phyloP scores from a whole-genome alignment of 2,113 vertebrate species.

The Lasiurus cinereus region DNA sequence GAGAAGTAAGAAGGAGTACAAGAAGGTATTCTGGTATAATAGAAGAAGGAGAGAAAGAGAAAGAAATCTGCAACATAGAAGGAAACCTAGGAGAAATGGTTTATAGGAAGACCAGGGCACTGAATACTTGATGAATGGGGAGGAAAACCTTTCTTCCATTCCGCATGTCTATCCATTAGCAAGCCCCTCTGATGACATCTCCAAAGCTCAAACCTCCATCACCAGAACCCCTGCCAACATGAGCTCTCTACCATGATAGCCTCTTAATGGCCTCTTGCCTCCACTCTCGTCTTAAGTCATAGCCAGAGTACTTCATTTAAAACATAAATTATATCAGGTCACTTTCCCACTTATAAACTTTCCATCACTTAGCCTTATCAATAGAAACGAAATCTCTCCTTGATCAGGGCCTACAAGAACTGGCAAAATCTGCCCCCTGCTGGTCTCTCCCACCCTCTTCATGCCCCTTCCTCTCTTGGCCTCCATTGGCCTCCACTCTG shows the following conservation, averaged over 20 bases:
- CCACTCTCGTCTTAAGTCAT: not conserved
- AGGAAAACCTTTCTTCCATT: not conserved
- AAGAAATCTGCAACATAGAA: not conserved
- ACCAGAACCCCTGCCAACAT: not conserved
- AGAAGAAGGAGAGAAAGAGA: not conserved
- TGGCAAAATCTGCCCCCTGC: not conserved
- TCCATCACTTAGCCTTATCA: not conserved
- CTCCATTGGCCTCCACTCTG: not conserved
- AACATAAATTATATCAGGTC: not conserved
- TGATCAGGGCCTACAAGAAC: not conserved
- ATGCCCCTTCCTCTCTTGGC: not conserved
- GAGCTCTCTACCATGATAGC: not conserved
- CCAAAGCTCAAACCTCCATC: not conserved
- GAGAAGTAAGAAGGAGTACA: not conserved
- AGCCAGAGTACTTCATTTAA: not conserved
- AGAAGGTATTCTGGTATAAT: not conserved
- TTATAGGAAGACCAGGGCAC: not conserved
- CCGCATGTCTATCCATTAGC: fast-evolving
- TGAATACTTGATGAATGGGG: too few relatives aligned
- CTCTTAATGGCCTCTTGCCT: not conserved
- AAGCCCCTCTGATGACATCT: fast-evolving
- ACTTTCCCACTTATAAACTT: constrained; percentile 7
- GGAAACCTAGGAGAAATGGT: not conserved
- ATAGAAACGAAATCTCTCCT: not conserved
- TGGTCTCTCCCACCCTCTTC: not conserved